These are phyloP conservation scores for Antedon mediterranea DNA, from an alignment of 53 echinoderm and acorn worm species.

Conservation along the genomic window DNA sequence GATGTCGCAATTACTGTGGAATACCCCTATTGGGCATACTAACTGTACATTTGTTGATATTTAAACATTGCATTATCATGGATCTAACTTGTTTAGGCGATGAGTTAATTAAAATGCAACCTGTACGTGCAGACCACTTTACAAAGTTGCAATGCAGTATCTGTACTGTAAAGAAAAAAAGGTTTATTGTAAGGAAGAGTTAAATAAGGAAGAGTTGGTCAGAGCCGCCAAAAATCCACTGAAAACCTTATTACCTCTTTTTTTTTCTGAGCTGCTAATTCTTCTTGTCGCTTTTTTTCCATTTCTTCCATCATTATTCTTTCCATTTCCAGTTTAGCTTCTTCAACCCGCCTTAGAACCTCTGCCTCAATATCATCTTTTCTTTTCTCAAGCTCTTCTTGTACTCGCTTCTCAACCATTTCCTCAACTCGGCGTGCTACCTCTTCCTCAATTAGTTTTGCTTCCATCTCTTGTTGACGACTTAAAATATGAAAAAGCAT, in stretches of 20 bases:
- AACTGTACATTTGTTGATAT: no score
- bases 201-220: constrained; percentile 18
- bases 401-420: constrained; percentile 77
- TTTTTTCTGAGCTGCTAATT: constrained; percentile 53
- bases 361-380: constrained; percentile 91
- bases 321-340: constrained; percentile 77
- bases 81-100: no score
- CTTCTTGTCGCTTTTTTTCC: constrained; percentile 50
- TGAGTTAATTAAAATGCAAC: no score
- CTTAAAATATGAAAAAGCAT: constrained; percentile 9
- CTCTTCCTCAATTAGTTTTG: constrained; percentile 79
- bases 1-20: no score
- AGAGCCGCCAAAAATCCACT: constrained; percentile 6
- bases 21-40: no score
- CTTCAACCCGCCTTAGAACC: constrained; percentile 78
- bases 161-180: no score
- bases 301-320: constrained; percentile 65
- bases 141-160: no score
- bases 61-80: no score
- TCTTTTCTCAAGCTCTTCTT: constrained; percentile 80
- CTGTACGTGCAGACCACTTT: no score
- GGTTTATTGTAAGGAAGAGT: no score
- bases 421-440: constrained; percentile 84
- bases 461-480: constrained; percentile 84
- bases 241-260: constrained; percentile 51